These are phyloP conservation scores for Auanema freiburgensis DNA, from an alignment of 2,888 invertebrate species.

Conservation along the genomic window DNA sequence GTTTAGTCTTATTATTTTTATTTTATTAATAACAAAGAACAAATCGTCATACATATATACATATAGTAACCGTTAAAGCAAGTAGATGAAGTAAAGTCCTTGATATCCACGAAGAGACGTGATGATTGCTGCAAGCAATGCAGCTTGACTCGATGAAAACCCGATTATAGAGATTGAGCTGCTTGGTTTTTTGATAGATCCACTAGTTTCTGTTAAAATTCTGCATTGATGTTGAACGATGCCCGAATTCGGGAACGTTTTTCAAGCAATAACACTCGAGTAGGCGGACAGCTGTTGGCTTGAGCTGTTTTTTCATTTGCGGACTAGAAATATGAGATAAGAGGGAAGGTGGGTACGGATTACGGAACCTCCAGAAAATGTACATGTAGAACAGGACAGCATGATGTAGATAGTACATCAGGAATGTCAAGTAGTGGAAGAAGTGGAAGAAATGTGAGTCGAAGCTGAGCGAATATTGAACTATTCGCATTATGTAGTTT, in stretches of 20 bases:
- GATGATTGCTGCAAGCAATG: too few relatives aligned
- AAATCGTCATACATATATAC: too few relatives aligned
- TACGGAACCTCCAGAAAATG: constrained; percentile 57
- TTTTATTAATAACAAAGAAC: too few relatives aligned
- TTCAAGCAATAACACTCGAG: constrained; percentile 63
- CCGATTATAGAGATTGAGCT: too few relatives aligned
- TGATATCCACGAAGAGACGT: too few relatives aligned
- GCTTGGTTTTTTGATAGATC: not conserved
- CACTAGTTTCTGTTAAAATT: constrained; percentile 20
- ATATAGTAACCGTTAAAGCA: too few relatives aligned
- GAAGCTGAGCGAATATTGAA: constrained; percentile 23
- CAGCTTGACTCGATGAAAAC: too few relatives aligned
- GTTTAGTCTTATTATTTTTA: too few relatives aligned
- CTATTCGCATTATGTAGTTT: constrained; percentile 50
- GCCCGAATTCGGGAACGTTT: constrained; percentile 63
- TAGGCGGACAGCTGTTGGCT: constrained; percentile 60
- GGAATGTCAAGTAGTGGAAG: constrained; percentile 41
- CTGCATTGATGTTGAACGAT: constrained; percentile 45
- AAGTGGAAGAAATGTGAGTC: constrained; percentile 32
- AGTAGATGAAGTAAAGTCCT: too few relatives aligned
- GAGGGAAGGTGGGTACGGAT: not conserved
- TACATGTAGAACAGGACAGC: constrained; percentile 59
- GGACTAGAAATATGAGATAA: constrained; percentile 33
- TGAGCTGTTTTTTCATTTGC: constrained; percentile 63
- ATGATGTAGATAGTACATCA: constrained; percentile 61